These are phyloP conservation scores for Aramus guarauna DNA, from an alignment of 2,113 vertebrate species.

Conservation along the genomic window DNA sequence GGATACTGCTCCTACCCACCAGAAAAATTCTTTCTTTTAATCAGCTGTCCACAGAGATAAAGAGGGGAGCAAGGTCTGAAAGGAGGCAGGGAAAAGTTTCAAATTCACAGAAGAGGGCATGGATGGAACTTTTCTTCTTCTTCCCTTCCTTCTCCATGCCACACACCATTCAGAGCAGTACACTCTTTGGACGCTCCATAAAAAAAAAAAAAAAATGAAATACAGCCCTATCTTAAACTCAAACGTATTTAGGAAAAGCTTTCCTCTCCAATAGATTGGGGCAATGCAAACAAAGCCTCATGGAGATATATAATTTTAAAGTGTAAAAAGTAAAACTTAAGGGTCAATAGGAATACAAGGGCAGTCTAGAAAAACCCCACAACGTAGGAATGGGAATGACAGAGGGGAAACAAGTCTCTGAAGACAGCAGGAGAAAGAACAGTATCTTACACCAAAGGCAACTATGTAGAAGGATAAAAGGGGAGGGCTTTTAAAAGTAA, in stretches of 20 bases:
- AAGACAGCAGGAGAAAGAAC: background rate
- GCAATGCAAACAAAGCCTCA: background rate
- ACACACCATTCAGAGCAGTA: background rate
- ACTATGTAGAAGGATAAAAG: background rate
- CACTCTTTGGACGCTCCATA: background rate
- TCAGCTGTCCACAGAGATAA: background rate
- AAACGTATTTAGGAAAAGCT: background rate
- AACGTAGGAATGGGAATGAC: background rate
- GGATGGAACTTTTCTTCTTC: background rate
- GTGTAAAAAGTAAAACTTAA: background rate
- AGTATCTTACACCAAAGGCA: background rate
- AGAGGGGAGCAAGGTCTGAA: background rate
- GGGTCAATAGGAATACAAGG: background rate
- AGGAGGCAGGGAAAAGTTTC: background rate
- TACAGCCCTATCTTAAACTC: background rate
- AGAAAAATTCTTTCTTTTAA: background rate
- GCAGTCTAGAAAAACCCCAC: background rate
- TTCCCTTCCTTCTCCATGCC: rapidly evolving
- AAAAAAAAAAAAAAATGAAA: background rate
- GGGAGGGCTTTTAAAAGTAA: background rate
- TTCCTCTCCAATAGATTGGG: background rate
- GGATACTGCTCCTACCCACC: background rate
- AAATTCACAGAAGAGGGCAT: background rate
- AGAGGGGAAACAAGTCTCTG: background rate
- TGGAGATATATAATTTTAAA: background rate